Base-by-base conservation (phyloP, 53 echinoderm and acorn worm genomes). In the Apostichopus leukothele region DNA sequence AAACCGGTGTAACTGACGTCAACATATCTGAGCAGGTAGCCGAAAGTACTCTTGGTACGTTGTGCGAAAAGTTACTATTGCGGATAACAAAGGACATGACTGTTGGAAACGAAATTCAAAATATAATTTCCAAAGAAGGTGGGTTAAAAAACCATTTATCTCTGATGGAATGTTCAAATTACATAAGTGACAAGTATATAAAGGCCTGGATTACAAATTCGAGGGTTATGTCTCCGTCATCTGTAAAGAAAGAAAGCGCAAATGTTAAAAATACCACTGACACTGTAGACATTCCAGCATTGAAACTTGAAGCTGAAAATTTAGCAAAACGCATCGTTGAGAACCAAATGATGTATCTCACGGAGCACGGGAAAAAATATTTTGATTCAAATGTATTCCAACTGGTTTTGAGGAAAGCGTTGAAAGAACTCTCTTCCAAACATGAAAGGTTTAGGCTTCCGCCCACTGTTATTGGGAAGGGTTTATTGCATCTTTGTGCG, bases 71-170 rank as follows among this genome's bases (percentile, higher is more conserved):
- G 55, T 55, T 55, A 55, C 55, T 55, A 55, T 6, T 55, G 55
- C 55, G 55, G 55, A 55, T 55, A 9, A 55, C 55, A 9, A 55
- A 55, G 55, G 55, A 55, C 9, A 55, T 55, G 55, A 9, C 83
- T 83, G 55, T 83, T 60, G 84, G 84, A 22, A 83, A n/a, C 23
- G 84, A 83, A 27, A 21, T 83, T 1, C 57, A 21, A 4, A 61
- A 20, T 13, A 9, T 83, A 63, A 21, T 83, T 11, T 7, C 21
- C 18, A 5, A 59, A 12, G 84, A 84, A 61, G 84, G 84, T 1
- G 84, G 84, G 5, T 20, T 84, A 54, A 50, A 84, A 13, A 84
- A 84, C 3, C 84, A 84, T 20, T 3, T 7, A 0, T 0, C 23
- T 0, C 1, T 61, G 2, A 1, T 0, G 1, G 84, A 84, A 22